Percentiles rank a stretch among this genome's conserved stretches.
Conservation (phyloP, 2,797 vertebrate genomes). For the Onychomys arenicola region DNA sequence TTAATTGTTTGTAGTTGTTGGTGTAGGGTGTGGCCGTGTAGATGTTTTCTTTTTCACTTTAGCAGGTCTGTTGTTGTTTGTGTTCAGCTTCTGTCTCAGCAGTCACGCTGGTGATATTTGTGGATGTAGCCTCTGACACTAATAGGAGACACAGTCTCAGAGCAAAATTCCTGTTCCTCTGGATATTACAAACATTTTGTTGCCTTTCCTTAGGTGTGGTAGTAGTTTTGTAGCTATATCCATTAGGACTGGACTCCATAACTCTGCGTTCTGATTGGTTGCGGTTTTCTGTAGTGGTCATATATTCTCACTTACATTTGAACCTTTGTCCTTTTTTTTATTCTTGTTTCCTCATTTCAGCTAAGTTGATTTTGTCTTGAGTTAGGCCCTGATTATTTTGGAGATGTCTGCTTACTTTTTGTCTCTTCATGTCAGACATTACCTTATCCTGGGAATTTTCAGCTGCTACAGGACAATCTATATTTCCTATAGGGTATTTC, state of each 20-base stretch:
- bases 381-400: not conserved
- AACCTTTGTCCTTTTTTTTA: not conserved
- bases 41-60: too few relatives aligned
- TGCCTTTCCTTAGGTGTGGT: not conserved
- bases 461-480: not conserved
- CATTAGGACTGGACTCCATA: not conserved
- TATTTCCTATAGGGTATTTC: not conserved
- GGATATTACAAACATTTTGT: not conserved
- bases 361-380: not conserved
- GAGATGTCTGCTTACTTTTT: not conserved
- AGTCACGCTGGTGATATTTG: not conserved
- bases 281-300: not conserved
- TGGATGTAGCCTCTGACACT: not conserved
- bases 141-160: not conserved
- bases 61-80: not conserved
- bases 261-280: not conserved
- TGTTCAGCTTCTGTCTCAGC: not conserved
- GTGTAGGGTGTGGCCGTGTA: not conserved
- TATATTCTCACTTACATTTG: not conserved
- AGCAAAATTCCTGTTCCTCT: not conserved
- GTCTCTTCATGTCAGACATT: not conserved
- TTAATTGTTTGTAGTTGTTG: not conserved
- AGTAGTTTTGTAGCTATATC: not conserved
- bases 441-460: not conserved
- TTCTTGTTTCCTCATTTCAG: not conserved